Evolutionary conservation across 2,113 vertebrate genomes (phyloP).

Genomic region (Hypanus sabinus): DNA sequence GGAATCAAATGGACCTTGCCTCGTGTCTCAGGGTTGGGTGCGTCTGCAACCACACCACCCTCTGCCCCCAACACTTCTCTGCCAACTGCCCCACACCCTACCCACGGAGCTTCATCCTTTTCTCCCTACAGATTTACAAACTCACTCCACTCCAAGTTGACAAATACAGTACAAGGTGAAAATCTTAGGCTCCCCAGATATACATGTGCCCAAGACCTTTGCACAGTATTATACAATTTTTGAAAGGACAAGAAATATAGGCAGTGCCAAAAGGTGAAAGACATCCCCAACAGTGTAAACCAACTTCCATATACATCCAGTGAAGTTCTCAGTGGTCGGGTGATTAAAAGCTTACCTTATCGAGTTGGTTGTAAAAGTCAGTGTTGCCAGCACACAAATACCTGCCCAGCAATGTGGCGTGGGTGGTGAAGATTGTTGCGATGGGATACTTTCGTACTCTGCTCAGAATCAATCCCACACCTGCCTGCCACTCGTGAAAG

Average conservation of each 20-base stretch:
- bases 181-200: too few species aligned
- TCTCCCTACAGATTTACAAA: too few species aligned
- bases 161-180: too few species aligned
- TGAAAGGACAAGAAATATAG: background rate
- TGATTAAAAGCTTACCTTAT: conserved; percentile 59
- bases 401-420: conserved; percentile 85
- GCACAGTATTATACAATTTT: background rate
- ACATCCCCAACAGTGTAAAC: background rate
- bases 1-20: too few species aligned
- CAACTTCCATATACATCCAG: background rate
- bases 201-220: too few species aligned
- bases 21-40: too few species aligned
- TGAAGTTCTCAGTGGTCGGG: background rate
- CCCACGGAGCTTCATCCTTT: too few species aligned
- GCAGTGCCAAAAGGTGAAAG: background rate
- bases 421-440: conserved; percentile 88
- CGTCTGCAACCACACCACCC: too few species aligned
- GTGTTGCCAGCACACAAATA: conserved; percentile 86
- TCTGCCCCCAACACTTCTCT: too few species aligned
- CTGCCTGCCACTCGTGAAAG: conserved; percentile 94
- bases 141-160: too few species aligned
- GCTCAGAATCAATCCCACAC: conserved; percentile 75
- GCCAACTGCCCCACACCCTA: too few species aligned
- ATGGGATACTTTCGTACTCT: conserved; percentile 74
- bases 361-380: conserved; percentile 93